Percentiles rank a stretch among this genome's conserved stretches.
These are phyloP conservation scores for Amblyteles armatorius DNA, from an alignment of 2,888 invertebrate species.

Conservation along the genomic window DNA sequence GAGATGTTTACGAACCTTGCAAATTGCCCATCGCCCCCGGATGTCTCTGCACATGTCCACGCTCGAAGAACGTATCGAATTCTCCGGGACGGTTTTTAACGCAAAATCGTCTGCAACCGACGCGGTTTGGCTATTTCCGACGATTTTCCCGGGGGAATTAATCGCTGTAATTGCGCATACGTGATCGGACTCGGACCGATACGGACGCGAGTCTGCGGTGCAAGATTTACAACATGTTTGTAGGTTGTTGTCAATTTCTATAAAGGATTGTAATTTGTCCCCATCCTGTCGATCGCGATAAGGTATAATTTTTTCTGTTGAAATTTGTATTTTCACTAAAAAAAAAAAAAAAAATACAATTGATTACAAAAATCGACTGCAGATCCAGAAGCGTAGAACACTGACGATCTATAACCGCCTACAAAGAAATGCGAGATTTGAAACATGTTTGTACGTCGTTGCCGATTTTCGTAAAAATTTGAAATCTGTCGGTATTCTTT, in stretches of 20 bases:
- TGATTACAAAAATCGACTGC: too few species aligned
- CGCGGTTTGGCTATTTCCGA: conserved; percentile 12
- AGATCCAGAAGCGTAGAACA: too few species aligned
- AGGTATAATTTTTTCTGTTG: too few species aligned
- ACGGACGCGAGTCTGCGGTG: background rate
- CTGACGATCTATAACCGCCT: background rate
- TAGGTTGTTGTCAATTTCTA: too few species aligned
- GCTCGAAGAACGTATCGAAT: background rate
- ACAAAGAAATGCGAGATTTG: background rate
- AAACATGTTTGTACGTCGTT: too few species aligned
- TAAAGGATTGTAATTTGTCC: too few species aligned
- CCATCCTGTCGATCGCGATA: too few species aligned
- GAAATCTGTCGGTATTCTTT: too few species aligned
- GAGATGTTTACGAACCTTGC: conserved; percentile 67
- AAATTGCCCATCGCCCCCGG: conserved; percentile 64
- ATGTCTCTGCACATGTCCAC: conserved; percentile 1
- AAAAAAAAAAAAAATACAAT: too few species aligned
- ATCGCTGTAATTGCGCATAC: conserved; percentile 8
- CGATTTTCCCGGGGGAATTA: background rate
- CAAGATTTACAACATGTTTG: too few species aligned
- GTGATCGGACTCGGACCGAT: background rate
- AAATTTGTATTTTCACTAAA: too few species aligned
- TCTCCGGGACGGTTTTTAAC: background rate
- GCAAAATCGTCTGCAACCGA: background rate
- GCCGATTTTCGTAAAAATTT: too few species aligned